Evolutionary conservation across 1,140 invertebrate species (phyloP).

Genomic region (Tetragnatha versicolor): DNA sequence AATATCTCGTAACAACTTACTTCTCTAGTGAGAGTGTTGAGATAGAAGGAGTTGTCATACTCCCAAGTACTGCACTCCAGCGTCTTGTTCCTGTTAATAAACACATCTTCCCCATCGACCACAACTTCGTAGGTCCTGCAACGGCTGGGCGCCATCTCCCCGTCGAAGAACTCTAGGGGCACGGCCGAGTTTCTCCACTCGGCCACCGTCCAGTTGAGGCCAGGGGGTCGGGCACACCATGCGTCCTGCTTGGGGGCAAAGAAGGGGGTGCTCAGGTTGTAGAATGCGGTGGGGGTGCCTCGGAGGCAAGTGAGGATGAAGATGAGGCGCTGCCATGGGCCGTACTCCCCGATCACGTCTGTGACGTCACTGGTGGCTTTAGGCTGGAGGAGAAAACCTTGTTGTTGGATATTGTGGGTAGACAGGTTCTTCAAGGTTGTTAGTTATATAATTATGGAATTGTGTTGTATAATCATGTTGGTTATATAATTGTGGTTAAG

Average conservation of each 20-base stretch:
- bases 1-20: constrained; percentile 28
- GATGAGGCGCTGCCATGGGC: constrained; percentile 49
- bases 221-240: constrained; percentile 29
- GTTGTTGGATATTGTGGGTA: no score
- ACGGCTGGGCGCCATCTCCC: constrained; percentile 4
- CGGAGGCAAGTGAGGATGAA: constrained; percentile 45
- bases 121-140: constrained; percentile 36
- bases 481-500: no score
- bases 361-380: constrained; percentile 28
- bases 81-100: constrained; percentile 36
- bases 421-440: no score
- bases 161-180: constrained; percentile 19
- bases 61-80: constrained; percentile 50
- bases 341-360: constrained; percentile 49
- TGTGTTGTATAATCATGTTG: neutral
- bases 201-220: constrained; percentile 9
- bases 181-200: constrained; percentile 39
- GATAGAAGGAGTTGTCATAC: constrained; percentile 50
- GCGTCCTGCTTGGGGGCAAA: constrained; percentile 47
- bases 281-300: constrained; percentile 50
- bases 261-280: constrained; percentile 50
- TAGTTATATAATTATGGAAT: no score
- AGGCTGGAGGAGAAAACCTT: neutral
- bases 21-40: constrained; percentile 34
- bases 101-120: neutral